Percentiles rank a stretch among this genome's conserved stretches.
Conservation (phyloP, 2,797 vertebrate species). For the Calcarius lapponicus region DNA sequence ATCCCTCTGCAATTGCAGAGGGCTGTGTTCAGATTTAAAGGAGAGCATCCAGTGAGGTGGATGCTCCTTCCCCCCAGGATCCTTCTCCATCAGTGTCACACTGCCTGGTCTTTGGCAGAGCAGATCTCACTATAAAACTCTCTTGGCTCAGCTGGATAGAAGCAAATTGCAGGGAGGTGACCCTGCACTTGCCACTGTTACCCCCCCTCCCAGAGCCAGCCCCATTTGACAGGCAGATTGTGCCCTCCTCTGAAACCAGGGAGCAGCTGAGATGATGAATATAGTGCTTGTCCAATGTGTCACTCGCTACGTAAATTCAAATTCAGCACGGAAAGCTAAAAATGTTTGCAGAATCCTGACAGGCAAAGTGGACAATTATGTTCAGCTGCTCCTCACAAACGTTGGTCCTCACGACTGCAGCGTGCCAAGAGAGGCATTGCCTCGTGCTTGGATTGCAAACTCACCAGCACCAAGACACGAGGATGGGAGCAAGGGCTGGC, state of each 20-base stretch:
- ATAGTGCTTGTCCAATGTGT: conserved; percentile 45
- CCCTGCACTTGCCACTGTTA: neutral
- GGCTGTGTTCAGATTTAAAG: neutral
- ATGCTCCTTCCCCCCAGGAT: neutral
- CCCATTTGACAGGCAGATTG: neutral
- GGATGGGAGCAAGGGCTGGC: neutral
- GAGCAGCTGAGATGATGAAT: conserved; percentile 48
- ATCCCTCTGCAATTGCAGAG: neutral
- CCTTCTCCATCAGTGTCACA: neutral
- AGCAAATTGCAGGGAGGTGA: neutral
- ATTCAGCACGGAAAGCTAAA: conserved; percentile 53
- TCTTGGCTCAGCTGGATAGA: neutral
- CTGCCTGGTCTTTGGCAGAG: neutral
- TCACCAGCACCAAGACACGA: neutral
- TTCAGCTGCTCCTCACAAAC: conserved; percentile 26
- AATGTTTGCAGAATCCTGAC: conserved; percentile 50
- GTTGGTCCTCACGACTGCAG: neutral
- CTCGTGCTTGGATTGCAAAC: conserved; percentile 36
- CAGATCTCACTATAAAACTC: neutral
- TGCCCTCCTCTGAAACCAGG: neutral
- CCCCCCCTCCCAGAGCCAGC: neutral
- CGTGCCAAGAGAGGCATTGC: neutral
- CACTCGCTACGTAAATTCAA: conserved; percentile 49
- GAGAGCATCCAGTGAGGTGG: neutral
- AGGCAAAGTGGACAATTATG: conserved; percentile 55